These are phyloP conservation scores for Tachuris rubrigastra DNA, from an alignment of 2,113 vertebrate genomes.

Conservation along the genomic window DNA sequence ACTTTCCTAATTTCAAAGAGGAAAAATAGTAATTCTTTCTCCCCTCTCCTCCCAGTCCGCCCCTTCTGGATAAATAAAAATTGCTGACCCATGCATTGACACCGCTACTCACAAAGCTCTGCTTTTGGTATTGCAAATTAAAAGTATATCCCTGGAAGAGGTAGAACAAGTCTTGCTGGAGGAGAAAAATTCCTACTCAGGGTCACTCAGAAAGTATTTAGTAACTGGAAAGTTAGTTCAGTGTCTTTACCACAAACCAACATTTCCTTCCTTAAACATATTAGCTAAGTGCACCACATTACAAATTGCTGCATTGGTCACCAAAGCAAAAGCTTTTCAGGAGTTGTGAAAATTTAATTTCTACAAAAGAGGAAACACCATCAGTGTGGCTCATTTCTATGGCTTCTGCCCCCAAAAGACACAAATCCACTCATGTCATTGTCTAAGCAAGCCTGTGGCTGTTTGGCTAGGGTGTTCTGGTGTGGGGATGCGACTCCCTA, in stretches of 20 bases:
- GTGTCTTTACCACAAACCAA: background rate
- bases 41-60: background rate
- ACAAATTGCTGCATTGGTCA: background rate
- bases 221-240: background rate
- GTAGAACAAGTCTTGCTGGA: background rate
- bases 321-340: background rate
- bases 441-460: background rate
- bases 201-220: background rate
- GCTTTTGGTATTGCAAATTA: conserved; percentile 11
- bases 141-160: background rate
- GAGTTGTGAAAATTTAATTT: background rate
- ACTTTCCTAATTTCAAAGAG: background rate
- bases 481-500: background rate
- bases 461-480: background rate
- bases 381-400: background rate
- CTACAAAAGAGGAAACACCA: background rate
- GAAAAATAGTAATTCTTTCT: background rate
- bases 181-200: background rate
- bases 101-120: conserved; percentile 8
- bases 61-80: background rate
- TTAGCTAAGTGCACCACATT: background rate
- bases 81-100: background rate
- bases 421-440: fast-evolving
- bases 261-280: background rate
- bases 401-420: background rate